Evolutionary conservation across 2,888 invertebrate genomes (phyloP), one percentile per base, ranked within the genome.

Genomic region (Macrosiphum euphorbiae): DNA sequence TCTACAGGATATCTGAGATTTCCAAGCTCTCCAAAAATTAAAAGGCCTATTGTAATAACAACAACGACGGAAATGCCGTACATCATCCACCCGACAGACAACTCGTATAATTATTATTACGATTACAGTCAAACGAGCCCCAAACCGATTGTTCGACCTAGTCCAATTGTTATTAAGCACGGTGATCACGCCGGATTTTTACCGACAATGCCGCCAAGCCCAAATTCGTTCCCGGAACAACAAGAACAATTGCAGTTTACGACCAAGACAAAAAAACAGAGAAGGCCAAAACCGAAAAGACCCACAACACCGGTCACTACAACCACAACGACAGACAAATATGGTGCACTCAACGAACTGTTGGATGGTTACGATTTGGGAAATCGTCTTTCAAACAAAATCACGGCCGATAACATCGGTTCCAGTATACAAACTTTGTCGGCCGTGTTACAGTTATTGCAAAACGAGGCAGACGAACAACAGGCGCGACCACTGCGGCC

Each of bases 341-440:
- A 92, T 35, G 90, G 92, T 24, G 94, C 95, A 94, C 95, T 97
- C 84, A 96, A 96, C 0, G 96, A 97, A 95, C 97, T 98, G 94
- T 95, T 98, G 84, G 97, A 97, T 95, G 97, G 98, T 94, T 96
- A 98, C 55, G 98, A 98, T 95, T 96, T 97, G 41, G 97, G 97
- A 95, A 98, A 98, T 96, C 97, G 97, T 88, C 96, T 98, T 95
- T 98, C 98, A 0, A 97, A 97, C 95, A 97, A 97, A 20, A 96
- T 98, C 52, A 98, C 97, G 10, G 97, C 97, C 92, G 97, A 98
- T 95, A 98, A 98, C 95, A 97, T 98, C 88, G 97, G 98, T 95
- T 97, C 97, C 94, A 98, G 98, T 90, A 97, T 98, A 94, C 97
- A 97, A 95, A 98, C 98, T 0, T 96, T 98, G 94, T 96, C 98